Evolutionary conservation across 1,140 invertebrate species (phyloP), one percentile per base, ranked within the genome.

Genomic region (Calephelis virginiensis): DNA sequence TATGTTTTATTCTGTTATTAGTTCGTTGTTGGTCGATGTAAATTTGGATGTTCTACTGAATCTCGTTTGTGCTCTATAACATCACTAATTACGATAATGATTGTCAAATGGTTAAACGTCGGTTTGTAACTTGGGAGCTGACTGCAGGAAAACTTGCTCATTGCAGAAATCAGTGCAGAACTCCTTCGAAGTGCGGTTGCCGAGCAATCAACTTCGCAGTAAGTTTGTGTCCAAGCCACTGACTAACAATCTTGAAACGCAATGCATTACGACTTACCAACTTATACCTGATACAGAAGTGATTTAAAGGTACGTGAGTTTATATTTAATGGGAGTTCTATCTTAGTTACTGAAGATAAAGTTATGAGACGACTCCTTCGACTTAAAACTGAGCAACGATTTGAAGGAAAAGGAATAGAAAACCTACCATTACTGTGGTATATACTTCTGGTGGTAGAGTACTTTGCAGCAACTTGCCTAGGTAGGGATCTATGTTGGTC

Each of bases 141-240:
- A 48, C 17, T 48, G 45, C 61, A 63, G 47, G n/a, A 17, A 28
- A 63, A 48, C 45, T 56, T 37, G 7, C 28, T 56, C 17, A 63
- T 47, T 47, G 10, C 50, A 71, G 69, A 66, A 74, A 76, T 75
- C 72, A 67, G 61, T 67, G 45, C 46, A 45, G 59, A 77, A 77
- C 70, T 76, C 69, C 56, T 69, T 66, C 73, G 48, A 69, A 76
- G 68, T 74, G 73, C 63, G 72, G 77, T 74, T 67, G 67, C 69
- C 68, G 65, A 77, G 78, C 78, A 78, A 82, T 78, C 76, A 76
- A 78, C 72, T 82, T 78, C 64, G 64, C 69, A 59, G 37, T 59
- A 69, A 75, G 68, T 80, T 79, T 69, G 63, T 64, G 67, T 72
- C 63, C 67, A 64, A 60, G 56, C 37, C 67, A 69, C 38, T 69